These are phyloP conservation scores for Myopa tessellatipennis DNA, from an alignment of 2,888 invertebrate genomes.

Conservation along the genomic window DNA sequence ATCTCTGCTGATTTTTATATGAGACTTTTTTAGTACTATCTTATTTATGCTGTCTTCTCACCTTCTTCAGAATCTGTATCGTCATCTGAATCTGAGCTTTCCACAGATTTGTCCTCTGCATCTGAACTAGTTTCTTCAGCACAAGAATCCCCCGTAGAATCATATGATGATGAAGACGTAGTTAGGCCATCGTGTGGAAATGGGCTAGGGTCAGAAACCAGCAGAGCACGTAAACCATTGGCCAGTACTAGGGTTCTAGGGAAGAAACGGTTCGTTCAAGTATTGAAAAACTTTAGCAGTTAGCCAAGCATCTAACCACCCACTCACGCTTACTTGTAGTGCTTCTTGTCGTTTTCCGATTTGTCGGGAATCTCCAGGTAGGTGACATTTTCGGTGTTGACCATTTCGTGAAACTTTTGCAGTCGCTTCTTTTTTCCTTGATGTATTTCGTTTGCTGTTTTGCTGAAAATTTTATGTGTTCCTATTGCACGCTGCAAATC, in stretches of 20 bases:
- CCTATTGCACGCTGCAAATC: constrained; percentile 8
- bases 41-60: constrained; percentile 42
- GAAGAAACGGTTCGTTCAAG: background rate
- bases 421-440: background rate
- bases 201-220: constrained; percentile 75
- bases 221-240: constrained; percentile 79
- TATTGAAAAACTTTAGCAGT: background rate
- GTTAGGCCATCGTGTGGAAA: constrained; percentile 61
- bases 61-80: constrained; percentile 53
- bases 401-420: constrained; percentile 44
- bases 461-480: background rate
- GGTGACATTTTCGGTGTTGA: constrained; percentile 48
- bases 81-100: constrained; percentile 55
- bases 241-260: constrained; percentile 73
- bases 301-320: background rate
- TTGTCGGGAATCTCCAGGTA: constrained; percentile 74
- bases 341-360: constrained; percentile 81
- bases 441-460: background rate
- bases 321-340: constrained; percentile 74
- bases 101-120: constrained; percentile 46
- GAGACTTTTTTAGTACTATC: too few species aligned
- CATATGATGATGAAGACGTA: constrained; percentile 57
- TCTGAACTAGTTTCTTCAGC: constrained; percentile 49
- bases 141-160: constrained; percentile 53
- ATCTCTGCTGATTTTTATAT: too few species aligned